A percentile compares a stretch with the other conserved stretches of the same genome.
phyloP scores from a whole-genome alignment of 2,888 invertebrate species.

The Zygaena filipendulae region DNA sequence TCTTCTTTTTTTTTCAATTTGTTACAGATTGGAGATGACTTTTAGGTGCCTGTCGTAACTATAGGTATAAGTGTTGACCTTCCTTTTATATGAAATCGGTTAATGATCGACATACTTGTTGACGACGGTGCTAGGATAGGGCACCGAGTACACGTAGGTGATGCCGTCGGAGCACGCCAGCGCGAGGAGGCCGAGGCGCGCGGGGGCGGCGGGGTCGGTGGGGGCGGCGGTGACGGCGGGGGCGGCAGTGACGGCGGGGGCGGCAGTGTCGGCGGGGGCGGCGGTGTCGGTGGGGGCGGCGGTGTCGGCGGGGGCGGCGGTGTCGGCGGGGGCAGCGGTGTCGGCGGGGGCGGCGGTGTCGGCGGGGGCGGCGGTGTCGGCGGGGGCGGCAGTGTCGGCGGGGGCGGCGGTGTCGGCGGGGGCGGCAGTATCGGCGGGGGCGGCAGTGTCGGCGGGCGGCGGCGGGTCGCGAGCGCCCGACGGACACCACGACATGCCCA shows the following conservation, averaged over 20 bases:
- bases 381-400: slow-evolving; percentile 74
- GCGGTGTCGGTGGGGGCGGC: slow-evolving; percentile 66
- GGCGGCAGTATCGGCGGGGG: slow-evolving; percentile 7
- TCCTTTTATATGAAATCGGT: no score
- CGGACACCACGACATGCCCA: slow-evolving; percentile 82
- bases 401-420: slow-evolving; percentile 72
- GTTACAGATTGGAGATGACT: no score
- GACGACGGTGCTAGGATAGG: slow-evolving; percentile 41
- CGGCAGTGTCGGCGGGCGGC: no score
- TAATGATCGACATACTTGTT: slow-evolving; percentile 25
- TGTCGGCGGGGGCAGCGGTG: slow-evolving; percentile 41
- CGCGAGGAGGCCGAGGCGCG: slow-evolving; percentile 75
- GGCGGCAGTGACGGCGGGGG: slow-evolving; percentile 69
- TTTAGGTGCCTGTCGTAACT: no score
- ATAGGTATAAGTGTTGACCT: no score
- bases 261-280: slow-evolving; percentile 7
- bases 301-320: slow-evolving; percentile 77
- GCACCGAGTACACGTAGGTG: slow-evolving; percentile 72
- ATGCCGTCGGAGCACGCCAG: slow-evolving; percentile 74
- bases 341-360: slow-evolving; percentile 9
- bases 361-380: slow-evolving; percentile 71
- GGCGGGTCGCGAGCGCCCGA: slow-evolving; percentile 72
- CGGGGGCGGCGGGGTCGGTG: slow-evolving; percentile 14
- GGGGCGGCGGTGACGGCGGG: slow-evolving; percentile 29
- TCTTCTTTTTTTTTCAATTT: no score